Conservation (phyloP, 2,113 vertebrate genomes). For the Hemibagrus wyckioides region DNA sequence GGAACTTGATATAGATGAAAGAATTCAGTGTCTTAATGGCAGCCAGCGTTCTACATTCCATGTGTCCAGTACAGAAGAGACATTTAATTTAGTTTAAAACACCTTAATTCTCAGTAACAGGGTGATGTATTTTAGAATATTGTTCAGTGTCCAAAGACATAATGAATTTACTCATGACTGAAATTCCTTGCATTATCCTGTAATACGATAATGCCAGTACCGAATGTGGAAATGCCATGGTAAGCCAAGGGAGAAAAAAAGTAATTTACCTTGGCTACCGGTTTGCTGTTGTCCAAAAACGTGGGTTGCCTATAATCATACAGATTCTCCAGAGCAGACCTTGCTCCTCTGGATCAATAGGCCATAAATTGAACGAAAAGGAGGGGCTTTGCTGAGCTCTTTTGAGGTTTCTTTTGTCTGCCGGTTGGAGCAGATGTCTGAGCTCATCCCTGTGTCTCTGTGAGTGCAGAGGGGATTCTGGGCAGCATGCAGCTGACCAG, state of each 20-base stretch:
- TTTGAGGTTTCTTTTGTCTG: constrained; percentile 47
- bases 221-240: constrained; percentile 37
- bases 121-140: constrained; percentile 18
- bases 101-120: constrained; percentile 17
- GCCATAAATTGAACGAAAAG: constrained; percentile 37
- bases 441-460: constrained; percentile 46
- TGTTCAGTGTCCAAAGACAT: constrained; percentile 5
- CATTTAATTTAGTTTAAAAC: constrained; percentile 27
- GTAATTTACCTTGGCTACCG: constrained; percentile 1
- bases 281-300: constrained; percentile 7
- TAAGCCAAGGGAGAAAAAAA: neutral
- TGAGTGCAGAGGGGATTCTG: constrained; percentile 40
- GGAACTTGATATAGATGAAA: constrained; percentile 30
- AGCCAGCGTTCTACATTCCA: constrained; percentile 52
- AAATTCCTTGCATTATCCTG: constrained; percentile 21
- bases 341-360: constrained; percentile 17
- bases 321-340: constrained; percentile 11
- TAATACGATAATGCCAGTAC: constrained; percentile 40
- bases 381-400: constrained; percentile 26
- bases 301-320: neutral
- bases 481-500: constrained; percentile 52
- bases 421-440: constrained; percentile 52
- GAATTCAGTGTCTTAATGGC: constrained; percentile 43
- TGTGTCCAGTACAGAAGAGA: constrained; percentile 10
- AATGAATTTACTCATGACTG: constrained; percentile 7